Base-by-base conservation (phyloP, 30 jellyfish, hydroid and myxozoan species). In the Clytia hemisphaerica region DNA sequence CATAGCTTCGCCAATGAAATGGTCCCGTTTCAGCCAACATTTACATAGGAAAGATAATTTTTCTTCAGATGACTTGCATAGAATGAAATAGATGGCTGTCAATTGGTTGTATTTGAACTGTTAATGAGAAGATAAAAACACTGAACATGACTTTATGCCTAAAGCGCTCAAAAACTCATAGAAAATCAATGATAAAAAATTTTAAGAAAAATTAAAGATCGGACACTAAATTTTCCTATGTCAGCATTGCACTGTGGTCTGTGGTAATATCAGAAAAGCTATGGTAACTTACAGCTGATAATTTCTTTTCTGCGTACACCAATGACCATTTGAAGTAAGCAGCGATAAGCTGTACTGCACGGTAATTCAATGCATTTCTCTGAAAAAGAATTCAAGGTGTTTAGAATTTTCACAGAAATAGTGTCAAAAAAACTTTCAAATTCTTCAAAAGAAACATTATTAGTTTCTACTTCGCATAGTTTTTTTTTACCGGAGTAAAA, bases 41-140 rank as follows among this genome's bases (percentile, higher is more conserved):
- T n/a, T n/a, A n/a, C n/a, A n/a, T n/a, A n/a, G n/a, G n/a, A n/a
- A n/a, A n/a, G n/a, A n/a, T n/a, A n/a, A n/a, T n/a, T n/a, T n/a
- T n/a, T n/a, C n/a, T n/a, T n/a, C n/a, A n/a, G n/a, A n/a, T n/a
- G n/a, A n/a, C n/a, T 37, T 65, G 40, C 78, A 65, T 37, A 65
- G 34, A 2, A 65, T 9, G 18, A 65, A 48, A 48, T 65, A 65
- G 19, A 65, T 16, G 16, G 78, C 73, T 32, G 78, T 65, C 61
- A 34, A 32, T 33, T 65, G 71, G 67, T 65, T 37, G 38, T 65
- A 65, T 16, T 36, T 65, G 2, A 65, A 42, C 78, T 65, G 26
- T 10, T 35, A 37, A 2, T 9, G 42, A 3, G 42, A 65, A 32
- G 36, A 32, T 4, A 62, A 4, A 62, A 32, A 6, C 31, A 4